Evolutionary conservation across 2,888 invertebrate species (phyloP).

Genomic region (Pandemis corylana): DNA sequence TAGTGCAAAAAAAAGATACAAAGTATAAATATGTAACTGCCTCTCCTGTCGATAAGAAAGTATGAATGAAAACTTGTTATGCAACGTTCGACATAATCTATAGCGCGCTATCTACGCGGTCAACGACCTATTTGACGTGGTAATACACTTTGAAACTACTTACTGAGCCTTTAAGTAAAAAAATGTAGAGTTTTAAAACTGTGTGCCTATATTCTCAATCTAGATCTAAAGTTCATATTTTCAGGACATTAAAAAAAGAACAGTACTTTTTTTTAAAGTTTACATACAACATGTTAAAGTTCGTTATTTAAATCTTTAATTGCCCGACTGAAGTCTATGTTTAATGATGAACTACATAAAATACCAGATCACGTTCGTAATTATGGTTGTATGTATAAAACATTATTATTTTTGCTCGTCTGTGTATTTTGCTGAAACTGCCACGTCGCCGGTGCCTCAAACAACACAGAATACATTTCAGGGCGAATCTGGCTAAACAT

Average conservation of each 20-base stretch:
- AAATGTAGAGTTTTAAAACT: background rate
- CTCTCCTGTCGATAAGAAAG: conserved; percentile 22
- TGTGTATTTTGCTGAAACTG: no score
- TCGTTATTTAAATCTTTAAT: no score
- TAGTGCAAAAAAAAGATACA: background rate
- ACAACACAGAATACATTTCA: no score
- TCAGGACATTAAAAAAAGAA: background rate
- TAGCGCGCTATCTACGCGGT: conserved; percentile 27
- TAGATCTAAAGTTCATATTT: background rate
- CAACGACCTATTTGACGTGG: conserved; percentile 25
- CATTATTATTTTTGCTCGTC: no score
- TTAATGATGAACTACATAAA: no score
- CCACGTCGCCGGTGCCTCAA: no score
- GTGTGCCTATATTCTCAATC: background rate
- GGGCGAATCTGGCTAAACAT: no score
- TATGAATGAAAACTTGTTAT: conserved; percentile 30
- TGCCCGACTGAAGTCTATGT: no score
- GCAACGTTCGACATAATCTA: conserved; percentile 31
- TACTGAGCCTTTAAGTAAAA: background rate
- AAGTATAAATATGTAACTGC: background rate
- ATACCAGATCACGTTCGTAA: no score
- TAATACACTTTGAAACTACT: background rate
- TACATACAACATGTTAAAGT: no score
- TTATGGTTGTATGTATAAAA: no score
- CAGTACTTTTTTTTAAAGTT: no score